Evolutionary conservation across 2,888 invertebrate species (phyloP), one percentile per base, ranked within the genome.

Genomic region (Sphaerophoria taeniata): DNA sequence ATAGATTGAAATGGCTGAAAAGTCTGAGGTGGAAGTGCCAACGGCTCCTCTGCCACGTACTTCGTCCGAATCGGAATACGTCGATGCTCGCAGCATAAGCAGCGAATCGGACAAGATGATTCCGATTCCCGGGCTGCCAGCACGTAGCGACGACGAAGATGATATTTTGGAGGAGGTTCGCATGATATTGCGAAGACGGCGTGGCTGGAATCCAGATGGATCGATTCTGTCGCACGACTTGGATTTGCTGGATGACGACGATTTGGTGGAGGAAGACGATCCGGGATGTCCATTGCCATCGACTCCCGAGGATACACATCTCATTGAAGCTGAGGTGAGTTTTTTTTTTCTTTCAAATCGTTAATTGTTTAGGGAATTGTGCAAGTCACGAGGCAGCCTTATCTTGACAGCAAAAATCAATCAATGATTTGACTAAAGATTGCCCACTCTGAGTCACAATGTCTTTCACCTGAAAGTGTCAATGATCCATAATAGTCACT

Each of bases 201-300:
- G 90, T 5, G 90, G 90, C 60, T 92, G 92, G 92, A 89, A 89
- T 53, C 89, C 90, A n/a, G 90, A 90, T 73, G 91, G 91, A 67
- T 91, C 92, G 1, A 79, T 92, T 6, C 90, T 90, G 70, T 87
- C 90, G 16, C 90, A 90, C 47, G 90, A 90, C 81, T 86, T 92
- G 33, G 92, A 92, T 87, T 87, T 92, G 63, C 88, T 91, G 0
- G 92, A 90, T 58, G 91, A 91, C 53, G 90, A 91, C 76, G 92
- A 90, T 76, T 88, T 92, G 47, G 91, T 90, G 34, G 91, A 91
- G 89, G 96, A 96, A 89, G 97, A 96, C 90, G 96, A 96, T 88
- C 95, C 95, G 84, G 97, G 97, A 45, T 97, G 97, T 90, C 96
- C 97, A 3, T 91, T 97, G 88, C 97, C 97, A 4, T 97, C 97